These are phyloP conservation scores for Leptonema lineaticorne DNA, from an alignment of 1,140 invertebrate species.

Conservation along the genomic window DNA sequence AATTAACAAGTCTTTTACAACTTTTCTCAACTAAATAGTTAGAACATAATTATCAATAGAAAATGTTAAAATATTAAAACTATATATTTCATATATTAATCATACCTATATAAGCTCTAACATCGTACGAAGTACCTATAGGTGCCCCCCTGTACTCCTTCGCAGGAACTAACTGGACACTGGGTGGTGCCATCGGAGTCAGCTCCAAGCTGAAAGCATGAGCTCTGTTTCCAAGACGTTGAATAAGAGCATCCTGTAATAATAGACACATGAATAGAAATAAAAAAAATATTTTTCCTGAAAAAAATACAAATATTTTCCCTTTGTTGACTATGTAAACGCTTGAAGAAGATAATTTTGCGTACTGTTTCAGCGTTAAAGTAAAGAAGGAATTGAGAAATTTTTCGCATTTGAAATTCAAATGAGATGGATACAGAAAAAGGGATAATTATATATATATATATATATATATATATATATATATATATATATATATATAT, in stretches of 20 bases:
- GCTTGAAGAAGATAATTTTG: neutral
- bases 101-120: constrained; percentile 75
- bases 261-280: too few species aligned
- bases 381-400: too few species aligned
- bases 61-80: neutral
- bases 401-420: too few species aligned
- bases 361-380: too few species aligned
- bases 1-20: too few species aligned
- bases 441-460: neutral
- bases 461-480: neutral
- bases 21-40: too few species aligned
- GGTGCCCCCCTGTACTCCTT: constrained; percentile 88
- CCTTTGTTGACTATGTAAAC: neutral
- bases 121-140: constrained; percentile 85
- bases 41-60: too few species aligned
- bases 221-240: constrained; percentile 74
- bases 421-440: too few species aligned
- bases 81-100: constrained; percentile 17
- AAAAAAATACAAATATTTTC: neutral
- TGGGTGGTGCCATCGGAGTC: constrained; percentile 78
- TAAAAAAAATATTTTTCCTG: neutral
- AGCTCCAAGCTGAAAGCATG: constrained; percentile 80
- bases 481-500: neutral
- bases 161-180: constrained; percentile 85
- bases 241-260: constrained; percentile 82